Evolutionary conservation across 2,888 invertebrate species (phyloP).

Genomic region (Apantesis nais): DNA sequence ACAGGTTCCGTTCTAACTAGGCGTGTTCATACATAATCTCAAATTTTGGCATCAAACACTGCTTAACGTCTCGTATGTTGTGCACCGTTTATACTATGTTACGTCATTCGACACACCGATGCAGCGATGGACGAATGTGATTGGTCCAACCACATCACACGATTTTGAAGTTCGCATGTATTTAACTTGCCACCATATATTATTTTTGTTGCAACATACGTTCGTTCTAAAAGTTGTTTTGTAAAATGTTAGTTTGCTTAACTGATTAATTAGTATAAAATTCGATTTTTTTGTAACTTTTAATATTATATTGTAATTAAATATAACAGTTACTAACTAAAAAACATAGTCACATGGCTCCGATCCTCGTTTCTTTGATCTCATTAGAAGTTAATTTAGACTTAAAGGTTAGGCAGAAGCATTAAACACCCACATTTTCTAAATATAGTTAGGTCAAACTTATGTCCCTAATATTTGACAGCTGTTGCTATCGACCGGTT

Average conservation of each 20-base stretch:
- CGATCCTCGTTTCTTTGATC: not conserved
- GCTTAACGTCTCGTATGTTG: constrained; percentile 1
- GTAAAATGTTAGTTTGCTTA: not conserved
- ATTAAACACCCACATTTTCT: no score
- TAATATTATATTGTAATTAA: not conserved
- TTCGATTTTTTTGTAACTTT: not conserved
- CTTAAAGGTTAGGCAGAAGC: no score
- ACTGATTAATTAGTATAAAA: not conserved
- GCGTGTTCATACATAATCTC: not conserved
- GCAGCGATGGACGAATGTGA: constrained; percentile 11
- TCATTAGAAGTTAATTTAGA: no score
- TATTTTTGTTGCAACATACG: not conserved
- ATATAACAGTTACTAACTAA: no score
- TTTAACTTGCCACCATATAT: not conserved
- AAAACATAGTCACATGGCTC: not conserved
- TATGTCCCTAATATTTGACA: not conserved
- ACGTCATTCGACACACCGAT: constrained; percentile 11
- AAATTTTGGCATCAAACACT: not conserved
- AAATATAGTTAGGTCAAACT: no score
- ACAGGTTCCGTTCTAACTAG: not conserved
- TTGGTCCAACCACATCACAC: constrained; percentile 15
- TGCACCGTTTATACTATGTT: constrained; percentile 17
- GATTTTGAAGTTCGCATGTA: constrained; percentile 6
- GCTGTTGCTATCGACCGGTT: not conserved
- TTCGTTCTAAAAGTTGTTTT: not conserved